phyloP scores from a whole-genome alignment of 35 echinoderm and acorn worm genomes.

The Heliocidaris tuberculata region DNA sequence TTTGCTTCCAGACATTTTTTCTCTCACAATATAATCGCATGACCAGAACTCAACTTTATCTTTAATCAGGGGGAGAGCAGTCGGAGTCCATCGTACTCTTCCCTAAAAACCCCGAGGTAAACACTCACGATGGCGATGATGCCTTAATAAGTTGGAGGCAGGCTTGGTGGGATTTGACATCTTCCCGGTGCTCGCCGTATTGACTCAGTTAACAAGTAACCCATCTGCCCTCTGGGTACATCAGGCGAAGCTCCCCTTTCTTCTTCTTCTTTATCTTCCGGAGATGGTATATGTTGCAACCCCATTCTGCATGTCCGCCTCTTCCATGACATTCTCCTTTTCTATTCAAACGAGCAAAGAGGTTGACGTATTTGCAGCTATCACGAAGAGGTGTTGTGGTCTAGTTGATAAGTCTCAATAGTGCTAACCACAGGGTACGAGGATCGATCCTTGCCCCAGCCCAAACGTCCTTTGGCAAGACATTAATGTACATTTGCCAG shows the following conservation, averaged over 20 bases:
- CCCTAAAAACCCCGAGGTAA: neutral
- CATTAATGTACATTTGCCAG: too few relatives aligned
- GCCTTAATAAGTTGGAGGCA: slow-evolving; percentile 9
- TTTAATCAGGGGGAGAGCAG: neutral
- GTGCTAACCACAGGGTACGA: too few relatives aligned
- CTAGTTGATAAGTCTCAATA: too few relatives aligned
- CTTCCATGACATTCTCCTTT: neutral
- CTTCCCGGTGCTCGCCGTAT: neutral
- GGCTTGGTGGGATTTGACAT: neutral
- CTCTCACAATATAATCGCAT: too few relatives aligned
- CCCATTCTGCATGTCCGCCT: neutral
- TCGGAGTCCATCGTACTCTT: neutral
- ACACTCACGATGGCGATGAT: neutral
- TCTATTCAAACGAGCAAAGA: neutral
- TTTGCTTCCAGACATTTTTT: too few relatives aligned
- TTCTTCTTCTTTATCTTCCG: neutral
- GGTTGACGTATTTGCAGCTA: too few relatives aligned
- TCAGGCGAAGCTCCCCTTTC: neutral
- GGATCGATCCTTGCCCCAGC: too few relatives aligned
- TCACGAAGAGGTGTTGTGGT: too few relatives aligned
- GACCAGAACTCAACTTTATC: too few relatives aligned
- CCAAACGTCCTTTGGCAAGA: too few relatives aligned
- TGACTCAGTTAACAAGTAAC: slow-evolving; percentile 2
- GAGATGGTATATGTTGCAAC: neutral
- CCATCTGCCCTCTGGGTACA: slow-evolving; percentile 5